phyloP scores from a whole-genome alignment of 2,888 invertebrate species.

The Tubulanus polymorphus region DNA sequence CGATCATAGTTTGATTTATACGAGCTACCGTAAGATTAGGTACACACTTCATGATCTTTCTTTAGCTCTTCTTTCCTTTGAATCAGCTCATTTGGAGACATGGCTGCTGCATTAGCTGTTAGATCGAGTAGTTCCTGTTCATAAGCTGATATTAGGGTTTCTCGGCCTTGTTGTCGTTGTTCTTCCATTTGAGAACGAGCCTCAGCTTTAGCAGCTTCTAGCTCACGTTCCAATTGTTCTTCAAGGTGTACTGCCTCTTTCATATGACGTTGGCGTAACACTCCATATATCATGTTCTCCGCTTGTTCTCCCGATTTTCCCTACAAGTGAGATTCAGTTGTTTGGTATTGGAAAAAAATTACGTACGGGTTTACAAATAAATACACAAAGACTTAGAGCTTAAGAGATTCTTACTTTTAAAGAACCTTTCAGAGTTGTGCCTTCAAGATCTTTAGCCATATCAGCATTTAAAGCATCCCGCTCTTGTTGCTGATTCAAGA shows the following conservation, averaged over 20 bases:
- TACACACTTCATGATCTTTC: conserved; percentile 34
- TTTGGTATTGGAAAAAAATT: neutral
- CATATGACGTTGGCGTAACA: conserved; percentile 45
- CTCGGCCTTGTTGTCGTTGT: conserved; percentile 33
- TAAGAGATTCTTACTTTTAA: conserved; percentile 30
- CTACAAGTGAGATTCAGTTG: conserved; percentile 20
- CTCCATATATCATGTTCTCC: conserved; percentile 45
- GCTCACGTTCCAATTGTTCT: conserved; percentile 39
- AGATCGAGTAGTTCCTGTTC: conserved; percentile 47
- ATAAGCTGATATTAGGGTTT: conserved; percentile 33
- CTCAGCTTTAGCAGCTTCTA: conserved; percentile 33
- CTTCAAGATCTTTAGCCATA: conserved; percentile 34
- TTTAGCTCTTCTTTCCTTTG: conserved; percentile 35
- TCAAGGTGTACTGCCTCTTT: conserved; percentile 49
- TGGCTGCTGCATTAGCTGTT: conserved; percentile 35
- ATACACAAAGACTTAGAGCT: neutral
- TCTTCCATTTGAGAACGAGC: conserved; percentile 33
- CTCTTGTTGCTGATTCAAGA: conserved; percentile 39
- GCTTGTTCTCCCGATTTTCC: conserved; percentile 36
- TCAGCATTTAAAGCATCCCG: conserved; percentile 38
- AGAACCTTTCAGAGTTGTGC: conserved; percentile 31
- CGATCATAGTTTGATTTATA: neutral
- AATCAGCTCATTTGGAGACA: conserved; percentile 36
- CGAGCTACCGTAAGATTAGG: neutral
- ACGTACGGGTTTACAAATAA: neutral